Base-by-base conservation (phyloP, 2,888 invertebrate species). In the Tipula confusa region DNA sequence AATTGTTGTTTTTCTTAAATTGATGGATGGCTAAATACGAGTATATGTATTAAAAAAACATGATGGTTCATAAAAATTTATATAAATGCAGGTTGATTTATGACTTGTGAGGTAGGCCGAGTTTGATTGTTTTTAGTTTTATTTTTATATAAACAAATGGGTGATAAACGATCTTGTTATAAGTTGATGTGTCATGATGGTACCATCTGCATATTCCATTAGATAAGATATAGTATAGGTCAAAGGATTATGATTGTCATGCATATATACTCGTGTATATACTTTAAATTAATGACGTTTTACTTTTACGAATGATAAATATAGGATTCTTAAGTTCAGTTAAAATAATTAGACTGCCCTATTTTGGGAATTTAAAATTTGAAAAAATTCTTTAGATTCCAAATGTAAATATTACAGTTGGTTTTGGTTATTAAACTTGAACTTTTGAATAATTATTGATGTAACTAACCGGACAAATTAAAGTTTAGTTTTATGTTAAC, bases 111-210 rank as follows among this genome's bases (percentile, higher is more conserved):
- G 64, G 24, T 64, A 11, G 24, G 64, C 9, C 64, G 24, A 2
- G 13, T n/a, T 24, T 64, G 64, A 64, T 64, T 64, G 24, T 64
- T 64, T 64, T 64, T 64, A 15, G 15, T 48, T 48, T 5, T 15
- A 24, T 6, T 64, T 43, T 43, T 64, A 64, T 24, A 18, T 24
- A 24, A 64, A 18, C 24, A 64, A 64, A 64, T 64, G 64, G 64
- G 64, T 64, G 64, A 64, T 64, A 64, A 64, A 24, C 64, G 64
- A 24, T 64, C 64, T 64, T 64, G 64, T 64, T 64, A 64, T 64
- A 64, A 64, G 64, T 64, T 64, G 64, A 64, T 64, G 64, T 64
- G 64, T 64, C 64, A 64, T 64, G 64, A 64, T 64, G 64, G 64
- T 64, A 64, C 24, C 64, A 64, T 64, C 64, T 64, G 64, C 64